Evolutionary conservation across 2,888 invertebrate genomes (phyloP), one percentile per base, ranked within the genome.

Genomic region (Caenorhabditis japonica): DNA sequence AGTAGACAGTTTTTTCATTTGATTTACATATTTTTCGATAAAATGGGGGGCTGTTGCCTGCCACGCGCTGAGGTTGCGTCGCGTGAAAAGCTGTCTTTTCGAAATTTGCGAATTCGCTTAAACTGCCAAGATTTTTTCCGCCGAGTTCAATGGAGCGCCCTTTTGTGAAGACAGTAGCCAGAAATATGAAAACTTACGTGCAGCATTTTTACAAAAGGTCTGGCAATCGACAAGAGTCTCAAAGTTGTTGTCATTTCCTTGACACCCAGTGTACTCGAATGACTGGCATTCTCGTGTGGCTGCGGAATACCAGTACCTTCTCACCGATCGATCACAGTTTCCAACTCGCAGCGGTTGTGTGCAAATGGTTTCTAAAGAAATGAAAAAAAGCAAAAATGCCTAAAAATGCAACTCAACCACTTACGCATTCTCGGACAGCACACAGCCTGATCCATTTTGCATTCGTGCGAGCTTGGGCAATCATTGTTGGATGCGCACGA

Each of bases 201-300:
- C 76, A 10, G 82, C 80, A 64, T 82, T 83, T 15, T 82, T 56
- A 52, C 84, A 84, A 70, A 79, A 83, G 0, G 78, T 83, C 46
- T 80, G 81, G 49, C 84, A 84, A 39, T 80, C 81, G 21, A 83
- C 74, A 1, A 78, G 77, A 1, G 79, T 83, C 49, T 78, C 80
- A 41, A 84, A 84, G 72, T 84, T 84, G 66, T 84, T 84, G 62
- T 82, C 82, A 52, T 84, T 84, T 41, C 84, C 84, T 36, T 82
- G 82, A 44, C 84, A 84, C n/a, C 83, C 81, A 21, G 83, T 83
- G 55, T 81, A 84, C 30, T 80, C 78, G 62, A 84, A 84, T 3
- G 76, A 80, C 43, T 84, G 82, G 19, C 84, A 84, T 55, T 81
- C 83, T 17, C 82, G 59, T 0, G 84, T 84, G 0, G 77, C 56